A percentile compares a stretch with the other conserved stretches of the same genome.
Evolutionary conservation across 2,888 invertebrate species (phyloP).

Genomic region (Machimus rusticus): DNA sequence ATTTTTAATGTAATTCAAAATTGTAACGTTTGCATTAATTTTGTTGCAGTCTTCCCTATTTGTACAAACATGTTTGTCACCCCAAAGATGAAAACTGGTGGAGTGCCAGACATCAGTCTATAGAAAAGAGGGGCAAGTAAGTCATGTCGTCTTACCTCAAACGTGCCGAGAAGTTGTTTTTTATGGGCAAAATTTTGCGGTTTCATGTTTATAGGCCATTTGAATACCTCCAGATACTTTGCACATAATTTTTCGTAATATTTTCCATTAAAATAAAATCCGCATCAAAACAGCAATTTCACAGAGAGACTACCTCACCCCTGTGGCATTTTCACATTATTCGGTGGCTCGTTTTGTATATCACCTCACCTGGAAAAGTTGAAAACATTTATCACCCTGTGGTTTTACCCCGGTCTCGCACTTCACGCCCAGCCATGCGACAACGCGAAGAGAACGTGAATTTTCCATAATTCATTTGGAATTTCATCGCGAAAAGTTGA

Average conservation of each 20-base stretch:
- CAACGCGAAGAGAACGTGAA: not conserved
- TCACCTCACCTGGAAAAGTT: not conserved
- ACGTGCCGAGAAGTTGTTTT: not conserved
- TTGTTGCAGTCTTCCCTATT: not conserved
- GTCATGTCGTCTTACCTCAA: not conserved
- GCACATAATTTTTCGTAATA: not conserved
- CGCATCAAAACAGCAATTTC: not conserved
- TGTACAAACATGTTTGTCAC: not conserved
- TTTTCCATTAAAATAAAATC: not conserved
- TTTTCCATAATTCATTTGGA: slow-evolving; percentile 23
- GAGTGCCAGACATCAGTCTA: not conserved
- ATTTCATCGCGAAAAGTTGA: not conserved
- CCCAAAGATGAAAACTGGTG: not conserved
- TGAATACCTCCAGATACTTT: not conserved
- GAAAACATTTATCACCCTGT: slow-evolving; percentile 4
- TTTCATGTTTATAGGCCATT: not conserved
- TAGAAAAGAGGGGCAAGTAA: not conserved
- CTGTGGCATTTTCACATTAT: not conserved
- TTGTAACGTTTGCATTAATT: too few relatives aligned
- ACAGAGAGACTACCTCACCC: not conserved
- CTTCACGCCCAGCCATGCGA: not conserved
- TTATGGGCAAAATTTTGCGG: not conserved
- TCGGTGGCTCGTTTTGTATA: not conserved
- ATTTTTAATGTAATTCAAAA: too few relatives aligned
- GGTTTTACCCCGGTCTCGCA: not conserved